These are phyloP conservation scores for Caenorhabditis inopinata DNA, from an alignment of 1,140 invertebrate genomes.

Conservation along the genomic window DNA sequence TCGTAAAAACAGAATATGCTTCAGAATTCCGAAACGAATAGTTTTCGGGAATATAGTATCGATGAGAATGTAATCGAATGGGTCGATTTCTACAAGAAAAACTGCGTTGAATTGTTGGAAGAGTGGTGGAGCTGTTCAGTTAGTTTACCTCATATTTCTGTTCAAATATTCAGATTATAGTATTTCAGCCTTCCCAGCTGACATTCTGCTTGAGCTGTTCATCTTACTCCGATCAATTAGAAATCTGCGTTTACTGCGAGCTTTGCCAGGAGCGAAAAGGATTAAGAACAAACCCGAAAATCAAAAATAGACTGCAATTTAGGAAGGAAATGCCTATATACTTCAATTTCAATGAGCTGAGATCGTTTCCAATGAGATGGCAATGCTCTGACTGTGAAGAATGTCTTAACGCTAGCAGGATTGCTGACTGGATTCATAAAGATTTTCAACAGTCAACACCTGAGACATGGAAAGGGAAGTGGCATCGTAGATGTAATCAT, in stretches of 20 bases:
- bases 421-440: not conserved
- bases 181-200: no score
- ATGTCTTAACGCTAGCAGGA: not conserved
- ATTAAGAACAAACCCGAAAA: not conserved
- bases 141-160: not conserved
- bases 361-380: not conserved
- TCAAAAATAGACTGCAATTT: not conserved
- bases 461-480: not conserved
- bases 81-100: not conserved
- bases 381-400: not conserved
- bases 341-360: not conserved
- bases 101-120: not conserved
- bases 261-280: no score
- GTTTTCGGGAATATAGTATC: no score
- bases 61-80: not conserved
- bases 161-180: no score
- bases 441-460: not conserved
- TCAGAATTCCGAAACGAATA: no score
- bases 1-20: no score
- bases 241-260: no score
- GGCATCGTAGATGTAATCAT: constrained; percentile 22
- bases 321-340: not conserved
- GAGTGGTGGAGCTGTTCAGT: not conserved
- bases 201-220: no score
- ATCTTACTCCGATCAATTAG: no score